Base-by-base conservation (phyloP, 2,797 vertebrate genomes). In the Alectoris magna region DNA sequence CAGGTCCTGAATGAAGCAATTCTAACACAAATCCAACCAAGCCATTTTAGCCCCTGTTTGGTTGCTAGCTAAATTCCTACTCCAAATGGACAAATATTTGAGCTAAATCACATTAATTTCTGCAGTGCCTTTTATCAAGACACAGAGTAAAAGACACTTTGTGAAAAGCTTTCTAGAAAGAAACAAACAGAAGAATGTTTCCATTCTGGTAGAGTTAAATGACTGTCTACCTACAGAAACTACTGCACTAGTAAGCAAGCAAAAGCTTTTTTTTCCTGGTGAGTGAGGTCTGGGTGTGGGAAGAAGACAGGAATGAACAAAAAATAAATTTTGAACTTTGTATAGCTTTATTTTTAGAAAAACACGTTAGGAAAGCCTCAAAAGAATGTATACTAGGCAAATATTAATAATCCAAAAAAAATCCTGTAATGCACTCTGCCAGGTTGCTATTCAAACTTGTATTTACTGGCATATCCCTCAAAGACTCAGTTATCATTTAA, bases 401-500 rank as follows among this genome's bases (percentile, higher is more conserved):
- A 41, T 31, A 69, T 26, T 51, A 48, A 55, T 44, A 59, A 82
- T 3, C 56, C n/a, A 0, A 12, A 29, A 56, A 56, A 38, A 36
- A 63, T 67, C 86, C 76, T 49, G 69, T 75, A 73, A 83, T 44
- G 34, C 5, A 34, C 5, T 69, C 46, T 82, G 53, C 34, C n/a
- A 71, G 70, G 43, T 49, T 95, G 24, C 38, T 71, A 74, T 39
- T 31, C 71, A 82, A 56, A 87, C 36, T 44, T 85, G 21, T 81
- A 96, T 53, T 96, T 94, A 92, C 29, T 89, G 59, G 91, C 43
- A 38, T 79, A 56, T 81, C 6, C 41, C 31, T 89, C 51, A 94
- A 96, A 92, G 73, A 94, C 77, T 79, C 41, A 75, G 44, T 94
- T 93, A 72, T 16, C n/a, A 43, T 55, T 87, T 85, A 94, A 96